A percentile compares a stretch with the other conserved stretches of the same genome.
Evolutionary conservation across 1,140 invertebrate species (phyloP).

Genomic region (Mycetomoellerius zeteki): DNA sequence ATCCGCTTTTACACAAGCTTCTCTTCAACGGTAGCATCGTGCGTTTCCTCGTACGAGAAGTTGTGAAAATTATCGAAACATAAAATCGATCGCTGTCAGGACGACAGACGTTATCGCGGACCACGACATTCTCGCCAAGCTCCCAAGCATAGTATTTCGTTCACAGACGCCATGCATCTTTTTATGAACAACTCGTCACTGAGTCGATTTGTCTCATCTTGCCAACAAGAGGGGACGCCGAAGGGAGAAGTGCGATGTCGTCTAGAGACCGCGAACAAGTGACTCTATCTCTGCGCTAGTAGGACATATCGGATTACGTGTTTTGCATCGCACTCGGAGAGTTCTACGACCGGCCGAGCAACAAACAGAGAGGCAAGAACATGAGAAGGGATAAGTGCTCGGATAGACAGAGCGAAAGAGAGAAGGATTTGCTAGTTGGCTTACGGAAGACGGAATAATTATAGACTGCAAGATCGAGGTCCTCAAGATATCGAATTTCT

Average conservation of each 20-base stretch:
- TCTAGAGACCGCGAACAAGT: slow-evolving; percentile 74
- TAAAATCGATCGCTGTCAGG: slow-evolving; percentile 44
- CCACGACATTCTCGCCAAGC: slow-evolving; percentile 23
- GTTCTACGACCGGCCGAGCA: slow-evolving; percentile 23
- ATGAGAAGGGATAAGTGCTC: not conserved
- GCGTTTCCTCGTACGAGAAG: not conserved
- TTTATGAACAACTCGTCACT: slow-evolving; percentile 77
- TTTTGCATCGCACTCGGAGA: slow-evolving; percentile 73
- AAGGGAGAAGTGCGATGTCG: slow-evolving; percentile 29
- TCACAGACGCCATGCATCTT: slow-evolving; percentile 60
- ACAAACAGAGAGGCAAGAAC: not conserved
- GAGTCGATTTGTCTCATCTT: slow-evolving; percentile 71
- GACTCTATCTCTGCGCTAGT: slow-evolving; percentile 81
- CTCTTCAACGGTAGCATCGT: not conserved
- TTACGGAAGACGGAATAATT: slow-evolving; percentile 76
- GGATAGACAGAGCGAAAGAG: not conserved
- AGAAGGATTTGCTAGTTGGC: not conserved
- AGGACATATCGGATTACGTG: slow-evolving; percentile 83
- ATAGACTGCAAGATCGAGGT: slow-evolving; percentile 61
- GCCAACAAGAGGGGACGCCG: slow-evolving; percentile 5
- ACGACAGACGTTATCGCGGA: slow-evolving; percentile 57
- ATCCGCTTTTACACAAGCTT: not conserved
- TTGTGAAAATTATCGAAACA: slow-evolving; percentile 33
- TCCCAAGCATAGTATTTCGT: slow-evolving; percentile 46
- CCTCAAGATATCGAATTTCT: slow-evolving; percentile 78